Evolutionary conservation across 2,113 vertebrate genomes (phyloP), one percentile per base, ranked within the genome.

Genomic region (Clarias macrocephalus): DNA sequence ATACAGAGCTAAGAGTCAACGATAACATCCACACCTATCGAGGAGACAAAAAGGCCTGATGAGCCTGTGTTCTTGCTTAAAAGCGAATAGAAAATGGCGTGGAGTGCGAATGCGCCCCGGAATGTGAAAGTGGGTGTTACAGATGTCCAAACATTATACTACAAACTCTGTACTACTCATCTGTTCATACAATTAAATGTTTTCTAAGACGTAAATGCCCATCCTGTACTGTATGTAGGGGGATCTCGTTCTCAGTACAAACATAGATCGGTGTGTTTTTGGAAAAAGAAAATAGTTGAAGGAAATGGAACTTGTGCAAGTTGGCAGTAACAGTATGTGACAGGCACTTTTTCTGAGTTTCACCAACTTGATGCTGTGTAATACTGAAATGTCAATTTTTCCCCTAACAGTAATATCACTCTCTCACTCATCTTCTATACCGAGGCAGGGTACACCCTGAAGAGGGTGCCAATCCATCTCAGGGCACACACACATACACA

Each of bases 21-120:
- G 90, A 92, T 90, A 88, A 91, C 88, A 89, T 84, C 89, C 87
- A 65, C 66, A 88, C 83, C 84, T 87, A 91, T 87, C 87, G 73
- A 85, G 86, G 86, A 86, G 75, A 89, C 86, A 86, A 88, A 66
- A 59, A 23, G 12, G 52, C 30, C 19, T 77, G 33, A 60, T 37
- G 30, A 70, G 76, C 8, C 23, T n/a, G 30, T 75, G 68, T 30
- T n/a, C 65, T 37, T 72, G 5, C 62, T 33, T 12, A 72, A 25
- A 72, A 19, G 19, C n/a, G 42, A 54, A 54, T 28, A 77, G 3
- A 85, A 88, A 79, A 68, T 76, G 33, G 76, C 25, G 59, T 60
- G 5, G 19, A 28, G 18, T 21, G 48, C 81, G 82, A 80, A 88
- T 13, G 25, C 16, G n/a, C 6, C n/a, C 13, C 11, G 9, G n/a